These are phyloP conservation scores for Parnassius mnemosyne DNA, from an alignment of 2,888 invertebrate species.

Conservation along the genomic window DNA sequence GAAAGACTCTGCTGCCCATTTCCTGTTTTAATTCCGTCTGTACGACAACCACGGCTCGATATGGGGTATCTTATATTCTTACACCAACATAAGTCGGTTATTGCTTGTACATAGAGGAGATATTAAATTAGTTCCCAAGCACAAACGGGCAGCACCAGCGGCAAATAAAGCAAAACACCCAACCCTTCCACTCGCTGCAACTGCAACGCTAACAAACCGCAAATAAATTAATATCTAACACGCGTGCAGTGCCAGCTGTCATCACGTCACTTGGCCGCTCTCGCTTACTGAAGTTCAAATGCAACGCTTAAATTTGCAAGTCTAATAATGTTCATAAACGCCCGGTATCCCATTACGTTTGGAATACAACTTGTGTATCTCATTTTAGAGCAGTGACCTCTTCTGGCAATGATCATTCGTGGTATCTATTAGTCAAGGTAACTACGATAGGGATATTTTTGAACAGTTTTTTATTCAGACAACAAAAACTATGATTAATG, in stretches of 20 bases:
- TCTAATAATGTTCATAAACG: slow-evolving; percentile 21
- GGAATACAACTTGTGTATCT: slow-evolving; percentile 4
- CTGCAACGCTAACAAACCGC: slow-evolving; percentile 33
- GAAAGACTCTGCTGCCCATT: too few relatives aligned
- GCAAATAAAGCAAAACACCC: slow-evolving; percentile 11
- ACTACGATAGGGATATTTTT: too few relatives aligned
- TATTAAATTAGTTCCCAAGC: slow-evolving; percentile 6
- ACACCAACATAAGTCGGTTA: too few relatives aligned
- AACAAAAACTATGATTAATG: too few relatives aligned
- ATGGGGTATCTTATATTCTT: too few relatives aligned
- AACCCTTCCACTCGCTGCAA: slow-evolving; percentile 14
- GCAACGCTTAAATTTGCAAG: slow-evolving; percentile 19
- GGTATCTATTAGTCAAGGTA: background rate
- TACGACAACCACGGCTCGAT: too few relatives aligned
- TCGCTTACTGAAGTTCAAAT: slow-evolving; percentile 15
- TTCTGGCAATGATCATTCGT: slow-evolving; percentile 9
- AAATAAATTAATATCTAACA: slow-evolving; percentile 40
- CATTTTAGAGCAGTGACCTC: slow-evolving; percentile 12
- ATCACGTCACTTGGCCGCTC: slow-evolving; percentile 29
- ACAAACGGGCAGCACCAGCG: background rate
- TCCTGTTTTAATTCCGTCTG: too few relatives aligned
- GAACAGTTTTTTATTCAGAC: too few relatives aligned
- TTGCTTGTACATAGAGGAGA: too few relatives aligned
- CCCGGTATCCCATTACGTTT: slow-evolving; percentile 7
- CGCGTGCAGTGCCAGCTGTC: slow-evolving; percentile 37